Conservation (phyloP, 2,113 vertebrate species). For the Otus sunia region DNA sequence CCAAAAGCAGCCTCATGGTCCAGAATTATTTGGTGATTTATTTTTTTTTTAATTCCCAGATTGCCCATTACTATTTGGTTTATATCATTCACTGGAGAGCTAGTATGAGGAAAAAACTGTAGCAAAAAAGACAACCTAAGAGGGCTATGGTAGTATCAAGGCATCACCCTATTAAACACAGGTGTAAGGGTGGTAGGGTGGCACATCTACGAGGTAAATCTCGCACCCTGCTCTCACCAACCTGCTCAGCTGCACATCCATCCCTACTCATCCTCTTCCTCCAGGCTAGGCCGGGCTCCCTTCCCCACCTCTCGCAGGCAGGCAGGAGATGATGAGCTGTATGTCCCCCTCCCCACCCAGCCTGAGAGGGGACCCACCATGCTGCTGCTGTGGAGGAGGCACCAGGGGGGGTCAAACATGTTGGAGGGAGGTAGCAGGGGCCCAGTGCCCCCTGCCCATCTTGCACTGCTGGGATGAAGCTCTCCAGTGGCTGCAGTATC, state of each 20-base stretch:
- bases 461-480: not conserved
- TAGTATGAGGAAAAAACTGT: not conserved
- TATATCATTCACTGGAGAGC: not conserved
- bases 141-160: not conserved
- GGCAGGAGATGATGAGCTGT: not conserved
- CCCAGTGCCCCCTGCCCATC: not conserved
- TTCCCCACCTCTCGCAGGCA: not conserved
- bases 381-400: accelerated
- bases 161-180: not conserved
- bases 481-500: not conserved
- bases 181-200: not conserved
- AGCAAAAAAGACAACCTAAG: not conserved
- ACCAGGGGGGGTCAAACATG: not conserved
- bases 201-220: not conserved
- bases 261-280: not conserved
- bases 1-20: not conserved
- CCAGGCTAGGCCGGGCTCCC: not conserved
- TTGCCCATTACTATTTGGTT: not conserved
- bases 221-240: not conserved
- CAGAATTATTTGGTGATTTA: not conserved
- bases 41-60: not conserved
- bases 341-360: not conserved
- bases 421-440: not conserved
- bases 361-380: not conserved
- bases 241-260: not conserved